Conservation (phyloP, 1,140 invertebrate species). For the Drosophila setifemur region DNA sequence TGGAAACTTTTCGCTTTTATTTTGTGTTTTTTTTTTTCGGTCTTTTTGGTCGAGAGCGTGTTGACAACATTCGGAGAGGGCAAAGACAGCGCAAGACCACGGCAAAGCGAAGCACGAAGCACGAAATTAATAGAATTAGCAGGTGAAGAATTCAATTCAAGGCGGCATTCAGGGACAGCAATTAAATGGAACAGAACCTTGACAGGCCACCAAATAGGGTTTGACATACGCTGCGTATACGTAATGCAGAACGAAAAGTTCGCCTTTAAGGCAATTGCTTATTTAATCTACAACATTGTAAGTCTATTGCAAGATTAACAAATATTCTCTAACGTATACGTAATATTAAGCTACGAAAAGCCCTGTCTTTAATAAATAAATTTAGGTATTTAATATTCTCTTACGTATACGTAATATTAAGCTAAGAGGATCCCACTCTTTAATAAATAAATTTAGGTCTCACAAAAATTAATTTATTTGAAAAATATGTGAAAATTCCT, state of each 20-base stretch:
- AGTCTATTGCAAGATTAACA: too few species aligned
- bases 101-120: constrained; percentile 21
- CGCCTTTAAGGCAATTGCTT: not conserved
- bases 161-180: constrained; percentile 58
- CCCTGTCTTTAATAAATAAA: constrained; percentile 1
- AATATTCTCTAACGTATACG: too few species aligned
- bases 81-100: constrained; percentile 60
- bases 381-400: too few species aligned
- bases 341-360: not conserved
- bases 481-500: constrained; percentile 49
- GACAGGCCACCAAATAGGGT: constrained; percentile 1
- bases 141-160: constrained; percentile 58
- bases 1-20: constrained; percentile 5
- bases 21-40: constrained; percentile 6
- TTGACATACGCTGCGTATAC: constrained; percentile 4
- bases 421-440: not conserved
- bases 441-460: constrained; percentile 16
- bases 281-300: too few species aligned
- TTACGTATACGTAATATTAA: not conserved
- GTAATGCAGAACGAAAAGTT: too few species aligned
- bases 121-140: constrained; percentile 73
- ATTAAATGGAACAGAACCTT: constrained; percentile 55
- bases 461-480: constrained; percentile 42
- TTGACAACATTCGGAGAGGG: constrained; percentile 48
- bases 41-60: constrained; percentile 14